Percentiles rank a stretch among this genome's conserved stretches.
Conservation (phyloP, 2,888 invertebrate species). For the Acanthosepion lycidas region DNA sequence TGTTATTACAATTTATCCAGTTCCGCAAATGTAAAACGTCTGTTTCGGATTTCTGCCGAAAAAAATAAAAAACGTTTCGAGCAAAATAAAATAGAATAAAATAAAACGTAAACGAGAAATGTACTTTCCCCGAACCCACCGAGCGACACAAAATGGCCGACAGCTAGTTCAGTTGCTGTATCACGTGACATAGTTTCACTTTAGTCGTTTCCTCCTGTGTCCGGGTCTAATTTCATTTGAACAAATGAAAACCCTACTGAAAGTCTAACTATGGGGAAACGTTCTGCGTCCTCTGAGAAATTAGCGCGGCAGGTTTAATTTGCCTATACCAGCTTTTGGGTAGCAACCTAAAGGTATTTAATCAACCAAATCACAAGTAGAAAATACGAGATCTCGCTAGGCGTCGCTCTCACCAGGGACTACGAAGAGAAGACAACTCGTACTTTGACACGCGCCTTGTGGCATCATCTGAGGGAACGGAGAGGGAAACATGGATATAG, state of each 20-base stretch:
- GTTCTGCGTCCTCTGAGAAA: background rate
- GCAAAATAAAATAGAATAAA: background rate
- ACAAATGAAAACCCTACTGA: constrained; percentile 8
- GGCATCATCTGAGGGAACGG: background rate
- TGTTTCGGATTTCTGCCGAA: too few relatives aligned
- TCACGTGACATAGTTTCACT: background rate
- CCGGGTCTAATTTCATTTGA: constrained; percentile 16
- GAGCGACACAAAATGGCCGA: background rate
- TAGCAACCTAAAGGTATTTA: background rate
- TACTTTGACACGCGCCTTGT: background rate
- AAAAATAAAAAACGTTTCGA: too few relatives aligned
- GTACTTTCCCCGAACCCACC: background rate
- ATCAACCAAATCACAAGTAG: background rate
- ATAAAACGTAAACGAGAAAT: background rate
- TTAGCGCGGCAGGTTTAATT: background rate
- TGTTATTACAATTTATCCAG: too few relatives aligned
- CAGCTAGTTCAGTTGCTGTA: background rate
- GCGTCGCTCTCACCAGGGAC: too few relatives aligned
- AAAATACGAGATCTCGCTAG: constrained; percentile 1
- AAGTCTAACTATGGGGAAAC: constrained; percentile 18
- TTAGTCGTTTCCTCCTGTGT: background rate
- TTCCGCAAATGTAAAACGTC: too few relatives aligned
- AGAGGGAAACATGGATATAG: background rate
- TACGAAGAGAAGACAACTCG: background rate
- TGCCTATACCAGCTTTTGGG: background rate